Evolutionary conservation across 2,888 invertebrate genomes (phyloP), one percentile per base, ranked within the genome.

Genomic region (Euclidia mi): DNA sequence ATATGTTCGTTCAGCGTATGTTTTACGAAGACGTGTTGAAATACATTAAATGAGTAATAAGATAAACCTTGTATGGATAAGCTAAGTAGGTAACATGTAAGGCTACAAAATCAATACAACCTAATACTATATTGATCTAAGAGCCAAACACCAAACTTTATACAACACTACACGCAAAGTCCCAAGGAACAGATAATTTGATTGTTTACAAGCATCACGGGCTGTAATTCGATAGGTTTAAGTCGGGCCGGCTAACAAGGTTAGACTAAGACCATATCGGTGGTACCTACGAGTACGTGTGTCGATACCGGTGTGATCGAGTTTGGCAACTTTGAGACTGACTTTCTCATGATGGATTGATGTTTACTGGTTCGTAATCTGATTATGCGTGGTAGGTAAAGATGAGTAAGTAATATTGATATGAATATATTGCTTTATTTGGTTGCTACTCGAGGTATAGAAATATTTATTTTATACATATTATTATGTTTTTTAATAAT

Each of bases 181-280:
- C 59, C 29, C 52, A 43, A 51, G 32, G 32, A 48, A 53, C 43
- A 49, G 29, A 46, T 68, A 73, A 73, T 58, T 68, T 58, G 53
- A 71, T 74, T 71, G 65, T 65, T 71, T 59, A 73, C 61, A 75
- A 63, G 63, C 63, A 56, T 65, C 65, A 59, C 56, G 53, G 53
- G 57, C 48, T 35, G 59, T 71, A 71, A 75, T 63, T 61, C 61
- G 69, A 74, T 74, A 50, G 52, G 51, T 45, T 58, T 58, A 62
- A 73, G 57, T 65, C 45, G 34, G 51, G 29, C 28, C 42, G 35
- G 50, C 55, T 71, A 73, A 73, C 61, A 17, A 55, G 15, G 32
- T 73, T 71, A 71, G 60, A 40, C 65, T 68, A 65, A 71, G 65
- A 71, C 65, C 48, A 57, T 47, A 57, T 56, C 56, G 63, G 43